These are phyloP conservation scores for Hydropsyche tenuis DNA, from an alignment of 1,140 invertebrate species.

Conservation along the genomic window DNA sequence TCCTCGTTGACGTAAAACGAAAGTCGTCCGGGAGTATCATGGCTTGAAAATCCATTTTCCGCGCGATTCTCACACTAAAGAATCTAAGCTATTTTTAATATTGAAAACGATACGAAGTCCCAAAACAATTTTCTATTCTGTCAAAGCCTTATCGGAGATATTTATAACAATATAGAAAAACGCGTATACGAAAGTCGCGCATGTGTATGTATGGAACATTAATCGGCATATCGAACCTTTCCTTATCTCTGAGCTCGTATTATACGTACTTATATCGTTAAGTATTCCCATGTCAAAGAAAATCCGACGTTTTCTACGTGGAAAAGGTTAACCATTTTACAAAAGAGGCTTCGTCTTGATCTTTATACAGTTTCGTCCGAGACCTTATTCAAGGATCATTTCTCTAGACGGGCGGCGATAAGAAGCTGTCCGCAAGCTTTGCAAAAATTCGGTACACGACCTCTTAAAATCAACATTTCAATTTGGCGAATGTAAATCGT, in stretches of 20 bases:
- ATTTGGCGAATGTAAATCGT: too few relatives aligned
- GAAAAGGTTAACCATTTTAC: slow-evolving; percentile 30
- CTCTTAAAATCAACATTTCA: not conserved
- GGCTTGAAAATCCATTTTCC: slow-evolving; percentile 9
- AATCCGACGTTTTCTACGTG: slow-evolving; percentile 31
- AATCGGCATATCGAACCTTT: slow-evolving; percentile 3
- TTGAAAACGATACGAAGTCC: slow-evolving; percentile 2
- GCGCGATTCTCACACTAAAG: not conserved
- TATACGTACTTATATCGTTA: slow-evolving; percentile 10
- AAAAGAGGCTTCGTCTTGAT: slow-evolving; percentile 23
- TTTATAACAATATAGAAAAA: slow-evolving; percentile 13
- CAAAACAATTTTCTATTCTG: not conserved
- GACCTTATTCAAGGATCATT: slow-evolving; percentile 33
- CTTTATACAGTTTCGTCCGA: slow-evolving; percentile 20
- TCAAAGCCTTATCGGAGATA: not conserved
- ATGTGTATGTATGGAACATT: not conserved
- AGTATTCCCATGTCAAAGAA: slow-evolving; percentile 34
- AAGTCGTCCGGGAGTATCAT: too few relatives aligned
- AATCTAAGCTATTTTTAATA: not conserved
- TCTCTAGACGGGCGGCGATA: slow-evolving; percentile 19
- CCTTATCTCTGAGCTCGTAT: slow-evolving; percentile 7
- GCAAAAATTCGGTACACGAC: not conserved
- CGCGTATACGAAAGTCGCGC: not conserved
- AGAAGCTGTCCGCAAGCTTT: slow-evolving; percentile 11
- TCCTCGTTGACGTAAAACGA: too few relatives aligned